Percentiles rank a stretch among this genome's conserved stretches.
Evolutionary conservation across 2,113 vertebrate genomes (phyloP).

Genomic region (Apaloderma vittatum): DNA sequence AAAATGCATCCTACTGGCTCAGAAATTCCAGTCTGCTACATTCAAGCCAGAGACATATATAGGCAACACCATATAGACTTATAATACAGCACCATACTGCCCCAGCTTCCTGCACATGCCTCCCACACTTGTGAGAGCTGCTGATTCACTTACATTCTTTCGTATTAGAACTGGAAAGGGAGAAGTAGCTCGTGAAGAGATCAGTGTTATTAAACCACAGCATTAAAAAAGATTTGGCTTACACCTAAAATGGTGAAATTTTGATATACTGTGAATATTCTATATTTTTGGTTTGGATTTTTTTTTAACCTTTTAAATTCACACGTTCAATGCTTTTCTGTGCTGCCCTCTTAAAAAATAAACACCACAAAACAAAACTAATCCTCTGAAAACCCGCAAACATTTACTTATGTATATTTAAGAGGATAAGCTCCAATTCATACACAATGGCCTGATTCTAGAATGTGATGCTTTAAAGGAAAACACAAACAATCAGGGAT

Average conservation of each 20-base stretch:
- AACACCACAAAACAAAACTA: background rate
- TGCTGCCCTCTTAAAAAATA: background rate
- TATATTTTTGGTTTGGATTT: background rate
- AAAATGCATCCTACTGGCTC: background rate
- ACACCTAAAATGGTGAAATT: background rate
- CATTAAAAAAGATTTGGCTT: background rate
- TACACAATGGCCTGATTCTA: background rate
- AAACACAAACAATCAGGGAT: background rate
- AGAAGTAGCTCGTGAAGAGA: background rate
- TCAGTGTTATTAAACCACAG: background rate
- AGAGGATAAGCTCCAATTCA: background rate
- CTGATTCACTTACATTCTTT: background rate
- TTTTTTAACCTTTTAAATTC: background rate
- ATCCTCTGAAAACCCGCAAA: background rate
- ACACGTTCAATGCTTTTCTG: background rate
- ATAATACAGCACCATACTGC: background rate
- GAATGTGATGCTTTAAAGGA: background rate
- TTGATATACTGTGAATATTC: background rate
- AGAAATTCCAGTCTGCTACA: background rate
- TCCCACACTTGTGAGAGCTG: background rate
- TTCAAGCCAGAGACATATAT: background rate
- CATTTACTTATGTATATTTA: background rate
- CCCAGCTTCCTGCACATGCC: background rate
- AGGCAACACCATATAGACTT: background rate
- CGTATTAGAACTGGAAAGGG: background rate